Base-by-base conservation (phyloP, 1,140 invertebrate genomes). In the Druon quercuslanigerum region DNA sequence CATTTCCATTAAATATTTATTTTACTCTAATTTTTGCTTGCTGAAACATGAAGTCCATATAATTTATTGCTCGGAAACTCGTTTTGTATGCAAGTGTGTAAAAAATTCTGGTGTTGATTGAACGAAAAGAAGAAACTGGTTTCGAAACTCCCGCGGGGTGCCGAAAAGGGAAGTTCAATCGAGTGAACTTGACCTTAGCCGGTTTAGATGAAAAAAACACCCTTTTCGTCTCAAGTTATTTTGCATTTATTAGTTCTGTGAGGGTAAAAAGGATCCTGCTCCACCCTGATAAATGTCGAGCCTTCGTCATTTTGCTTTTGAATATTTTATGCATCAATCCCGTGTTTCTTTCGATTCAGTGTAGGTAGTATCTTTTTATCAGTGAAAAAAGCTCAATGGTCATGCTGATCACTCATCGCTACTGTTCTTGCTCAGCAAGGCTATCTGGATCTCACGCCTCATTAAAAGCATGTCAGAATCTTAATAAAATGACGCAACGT, bases 221-320 rank as follows among this genome's bases (percentile, higher is more conserved):
- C 60, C 33, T 66, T 66, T 16, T 66, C 20, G 60, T 66, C 46
- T 40, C 60, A 46, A 46, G 40, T 46, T 9, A 33, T 66, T 40
- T 40, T 66, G 25, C 60, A 66, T 66, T 56, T 46, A 66, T 33
- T 16, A 33, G 20, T 33, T 46, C 33, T 46, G 60, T 46, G 25
- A 40, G 60, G 25, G 40, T 46, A 66, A 25, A 66, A 66, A 66
- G 33, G 57, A 16, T 33, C 25, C 16, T 14, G 11, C 25, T 66
- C 25, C 12, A 33, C 25, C 33, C 57, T 66, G 57, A 66, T 66
- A 66, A 66, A 66, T 66, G 60, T 66, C 60, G 57, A 66, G 60
- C 12, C 60, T 66, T 40, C 25, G 40, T 66, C 14, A 66, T 66
- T 66, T 66, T 16, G 13, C 25, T 66, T 66, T 66, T 66, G 60